A percentile compares a stretch with the other conserved stretches of the same genome.
These are phyloP conservation scores for Echinarachnius parma DNA, from an alignment of 53 echinoderm and acorn worm species.

Conservation along the genomic window DNA sequence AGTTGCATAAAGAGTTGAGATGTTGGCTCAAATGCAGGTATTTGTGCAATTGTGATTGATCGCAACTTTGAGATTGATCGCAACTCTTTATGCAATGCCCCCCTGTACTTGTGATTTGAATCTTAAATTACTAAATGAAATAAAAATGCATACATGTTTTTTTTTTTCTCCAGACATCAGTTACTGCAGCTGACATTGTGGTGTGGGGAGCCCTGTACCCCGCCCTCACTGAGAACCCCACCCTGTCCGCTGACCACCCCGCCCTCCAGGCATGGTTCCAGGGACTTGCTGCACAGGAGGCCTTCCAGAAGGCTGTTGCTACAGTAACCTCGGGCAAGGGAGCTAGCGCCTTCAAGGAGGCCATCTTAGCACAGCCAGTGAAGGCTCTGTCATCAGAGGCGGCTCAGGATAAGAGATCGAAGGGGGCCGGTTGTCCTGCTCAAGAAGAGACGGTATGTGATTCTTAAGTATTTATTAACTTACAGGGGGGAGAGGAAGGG, in stretches of 20 bases:
- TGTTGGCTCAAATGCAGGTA: no score
- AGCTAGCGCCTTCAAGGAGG: slow-evolving; percentile 64
- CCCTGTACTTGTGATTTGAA: no score
- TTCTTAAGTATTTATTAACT: no score
- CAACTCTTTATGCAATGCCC: no score
- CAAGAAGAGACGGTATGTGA: neutral
- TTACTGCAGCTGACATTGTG: slow-evolving; percentile 75
- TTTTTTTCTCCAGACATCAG: slow-evolving; percentile 26
- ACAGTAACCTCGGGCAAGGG: slow-evolving; percentile 68
- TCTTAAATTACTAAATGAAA: no score
- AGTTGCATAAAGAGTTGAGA: no score
- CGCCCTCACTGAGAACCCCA: slow-evolving; percentile 39
- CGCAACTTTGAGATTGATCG: no score
- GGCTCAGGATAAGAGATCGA: neutral
- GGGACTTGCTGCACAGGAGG: slow-evolving; percentile 47
- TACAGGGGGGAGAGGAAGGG: no score
- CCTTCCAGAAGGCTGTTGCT: slow-evolving; percentile 56
- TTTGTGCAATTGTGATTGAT: no score
- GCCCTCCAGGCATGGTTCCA: slow-evolving; percentile 62
- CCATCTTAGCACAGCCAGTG: slow-evolving; percentile 72
- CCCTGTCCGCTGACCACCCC: slow-evolving; percentile 40
- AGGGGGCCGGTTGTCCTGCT: neutral
- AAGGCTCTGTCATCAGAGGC: slow-evolving; percentile 26
- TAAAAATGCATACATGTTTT: no score
- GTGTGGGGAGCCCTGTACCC: slow-evolving; percentile 88